Base-by-base conservation (phyloP, 1,140 invertebrate species). In the Ruditapes philippinarum region DNA sequence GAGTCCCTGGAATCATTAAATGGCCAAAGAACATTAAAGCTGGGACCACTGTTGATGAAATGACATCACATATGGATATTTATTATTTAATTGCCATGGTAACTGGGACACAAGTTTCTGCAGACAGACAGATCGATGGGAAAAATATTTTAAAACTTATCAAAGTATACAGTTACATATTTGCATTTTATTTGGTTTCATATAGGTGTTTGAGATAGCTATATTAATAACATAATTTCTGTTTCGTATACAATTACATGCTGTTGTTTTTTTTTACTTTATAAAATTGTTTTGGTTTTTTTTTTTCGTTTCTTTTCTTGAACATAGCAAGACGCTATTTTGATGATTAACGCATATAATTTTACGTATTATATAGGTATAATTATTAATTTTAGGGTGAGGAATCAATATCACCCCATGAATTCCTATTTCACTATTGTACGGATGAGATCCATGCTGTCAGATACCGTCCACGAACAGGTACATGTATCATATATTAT, bases 401-500 rank as follows among this genome's bases (percentile, higher is more conserved):
- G 1, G 45, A 42, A 28, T 19, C 2, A 45, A 31, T 51, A 22
- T 78, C 74, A 14, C 74, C 74, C 14, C 74, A 78, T 42, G 40
- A 78, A 31, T 78, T 78, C 14, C 36, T 78, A 7, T 78, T 78
- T 42, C 74, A 78, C 25, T 78, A 78, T 42, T 78, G 74, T 49
- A 42, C 38, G 11, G 45, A 51, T 28, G 40, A 45, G 22, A 78
- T 78, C 49, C 74, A 78, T 42, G 74, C 74, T 28, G 74, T 78
- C 11, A 78, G 74, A 78, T 78, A 49, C 45, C 17, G 40, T 17
- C 74, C 74, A 14, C 38, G 74, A 22, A 78, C 40, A 45, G 74
- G 74, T 78, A 42, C n/a, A 25, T 74, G n/a, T n/a, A n/a, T n/a
- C n/a, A n/a, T n/a, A n/a, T n/a, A n/a, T n/a, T n/a, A n/a, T n/a